These are phyloP conservation scores for Himalopsyche japonica DNA, from an alignment of 2,888 invertebrate genomes.

Conservation along the genomic window DNA sequence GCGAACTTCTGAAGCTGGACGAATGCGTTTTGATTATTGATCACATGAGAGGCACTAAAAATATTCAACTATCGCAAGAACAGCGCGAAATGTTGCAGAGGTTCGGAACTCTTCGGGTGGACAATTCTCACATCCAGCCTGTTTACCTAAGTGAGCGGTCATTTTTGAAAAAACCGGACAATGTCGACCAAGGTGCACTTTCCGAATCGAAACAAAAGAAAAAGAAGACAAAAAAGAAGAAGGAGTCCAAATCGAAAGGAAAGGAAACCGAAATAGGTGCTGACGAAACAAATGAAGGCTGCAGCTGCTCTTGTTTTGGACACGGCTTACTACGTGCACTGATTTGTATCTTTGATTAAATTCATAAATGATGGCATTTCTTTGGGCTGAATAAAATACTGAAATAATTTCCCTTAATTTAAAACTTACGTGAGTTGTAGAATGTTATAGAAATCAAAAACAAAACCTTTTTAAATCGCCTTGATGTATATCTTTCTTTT, in stretches of 20 bases:
- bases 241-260: conserved; percentile 32
- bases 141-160: conserved; percentile 56
- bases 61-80: conserved; percentile 55
- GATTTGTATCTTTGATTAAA: conserved; percentile 61
- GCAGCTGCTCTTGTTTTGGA: conserved; percentile 56
- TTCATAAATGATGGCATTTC: background rate
- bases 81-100: conserved; percentile 54
- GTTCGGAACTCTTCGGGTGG: conserved; percentile 54
- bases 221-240: conserved; percentile 41
- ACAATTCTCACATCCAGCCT: conserved; percentile 53
- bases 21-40: conserved; percentile 55
- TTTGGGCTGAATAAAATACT: background rate
- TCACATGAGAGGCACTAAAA: conserved; percentile 47
- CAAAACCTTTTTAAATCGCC: no score
- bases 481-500: no score
- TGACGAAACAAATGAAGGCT: conserved; percentile 49
- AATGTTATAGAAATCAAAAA: no score
- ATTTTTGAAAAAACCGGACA: conserved; percentile 50
- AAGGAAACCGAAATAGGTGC: conserved; percentile 41
- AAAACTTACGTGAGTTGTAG: no score
- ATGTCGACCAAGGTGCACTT: conserved; percentile 50
- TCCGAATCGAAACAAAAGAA: conserved; percentile 28
- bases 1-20: conserved; percentile 56
- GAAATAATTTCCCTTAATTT: no score
- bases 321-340: conserved; percentile 58